Evolutionary conservation across 2,888 invertebrate genomes (phyloP), one percentile per base, ranked within the genome.

Genomic region (Patella ulyssiponensis): DNA sequence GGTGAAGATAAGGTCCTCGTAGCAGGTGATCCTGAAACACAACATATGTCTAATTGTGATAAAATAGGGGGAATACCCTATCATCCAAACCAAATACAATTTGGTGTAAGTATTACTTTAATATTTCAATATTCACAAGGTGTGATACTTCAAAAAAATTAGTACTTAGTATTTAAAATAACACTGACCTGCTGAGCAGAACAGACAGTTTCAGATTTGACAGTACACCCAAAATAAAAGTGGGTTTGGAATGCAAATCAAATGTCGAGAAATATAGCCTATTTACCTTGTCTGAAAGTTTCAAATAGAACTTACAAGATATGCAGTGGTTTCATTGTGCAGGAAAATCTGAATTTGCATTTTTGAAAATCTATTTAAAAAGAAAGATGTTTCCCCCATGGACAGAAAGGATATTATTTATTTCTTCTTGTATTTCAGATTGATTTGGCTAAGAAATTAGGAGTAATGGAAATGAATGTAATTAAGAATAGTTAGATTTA

Each of bases 11-110:
- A 95, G 9, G 96, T 98, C 0, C 86, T 96, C 74, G 94, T 96
- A 0, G 94, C 97, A 58, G 98, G 97, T 0, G 98, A 98, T 91
- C 96, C 96, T 70, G 97, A 97, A 90, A 93, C 94, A 76, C 88
- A 90, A 0, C 94, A 95, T 76, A 95, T 95, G 92, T 91, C 93
- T 52, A 93, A 93, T 75, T 95, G 96, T 0, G 94, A 96, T 74
- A 86, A 88, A 14, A 92, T 93, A n/a, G 97, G 97, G 17, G 96
- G 96, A 0, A 94, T 97, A 58, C 92, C 93, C 0, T 97, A 96
- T 88, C 94, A 96, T 81, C 92, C 94, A 79, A 95, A 96, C 76
- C 96, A 96, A 91, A 93, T 97, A 0, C 93, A 94, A 20, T 93
- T 94, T 69, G 95, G 95, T 84, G 93, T 93, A 90, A 88, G 92